Evolutionary conservation across 2,888 invertebrate genomes (phyloP).

Genomic region (Azorinus chamasolen): DNA sequence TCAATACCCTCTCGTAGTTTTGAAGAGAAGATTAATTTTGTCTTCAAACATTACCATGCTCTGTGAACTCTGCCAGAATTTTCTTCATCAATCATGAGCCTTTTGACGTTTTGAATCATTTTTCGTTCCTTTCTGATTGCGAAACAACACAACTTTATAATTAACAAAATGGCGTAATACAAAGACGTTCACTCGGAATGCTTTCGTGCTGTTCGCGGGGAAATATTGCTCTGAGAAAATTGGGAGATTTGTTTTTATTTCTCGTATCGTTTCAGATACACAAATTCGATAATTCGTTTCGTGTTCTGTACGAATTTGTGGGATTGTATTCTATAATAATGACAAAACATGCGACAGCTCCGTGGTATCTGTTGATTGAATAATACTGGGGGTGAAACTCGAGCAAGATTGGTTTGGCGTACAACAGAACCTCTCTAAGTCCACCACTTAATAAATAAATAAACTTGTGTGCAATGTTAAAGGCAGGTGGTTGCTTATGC

Average conservation of each 20-base stretch:
- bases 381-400: too few species aligned
- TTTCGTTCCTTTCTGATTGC: slow-evolving; percentile 61
- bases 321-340: too few species aligned
- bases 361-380: too few species aligned
- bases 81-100: slow-evolving; percentile 51
- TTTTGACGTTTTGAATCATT: slow-evolving; percentile 63
- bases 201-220: slow-evolving; percentile 22
- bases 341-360: too few species aligned
- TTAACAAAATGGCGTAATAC: slow-evolving; percentile 68
- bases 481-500: too few species aligned
- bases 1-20: slow-evolving; percentile 33
- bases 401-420: too few species aligned
- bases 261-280: slow-evolving; percentile 3
- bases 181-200: slow-evolving; percentile 55
- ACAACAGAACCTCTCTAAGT: too few species aligned
- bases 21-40: slow-evolving; percentile 58
- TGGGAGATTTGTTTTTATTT: slow-evolving; percentile 7
- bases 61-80: slow-evolving; percentile 38
- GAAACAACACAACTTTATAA: slow-evolving; percentile 60
- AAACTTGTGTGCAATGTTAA: too few species aligned
- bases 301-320: too few species aligned
- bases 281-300: too few species aligned
- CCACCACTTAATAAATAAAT: too few species aligned
- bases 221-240: slow-evolving; percentile 9
- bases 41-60: slow-evolving; percentile 56